A percentile compares a stretch with the other conserved stretches of the same genome.
Conservation (phyloP, 1,140 invertebrate genomes). For the Spodoptera frugiperda region DNA sequence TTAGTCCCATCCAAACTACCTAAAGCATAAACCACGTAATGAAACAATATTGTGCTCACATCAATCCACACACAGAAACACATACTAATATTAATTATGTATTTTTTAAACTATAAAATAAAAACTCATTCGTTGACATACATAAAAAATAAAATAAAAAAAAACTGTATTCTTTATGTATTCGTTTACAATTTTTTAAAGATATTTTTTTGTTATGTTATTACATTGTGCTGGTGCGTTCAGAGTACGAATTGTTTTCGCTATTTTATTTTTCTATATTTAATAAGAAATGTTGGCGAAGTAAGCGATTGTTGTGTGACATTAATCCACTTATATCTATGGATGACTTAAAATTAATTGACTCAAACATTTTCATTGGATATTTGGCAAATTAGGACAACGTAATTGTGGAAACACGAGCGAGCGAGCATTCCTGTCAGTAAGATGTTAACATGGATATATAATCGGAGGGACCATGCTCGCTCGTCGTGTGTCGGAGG, state of each 20-base stretch:
- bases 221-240: constrained; percentile 79
- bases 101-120: constrained; percentile 67
- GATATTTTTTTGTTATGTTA: constrained; percentile 67
- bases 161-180: constrained; percentile 60
- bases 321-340: constrained; percentile 73
- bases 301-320: constrained; percentile 71
- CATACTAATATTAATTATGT: constrained; percentile 68
- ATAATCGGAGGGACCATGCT: not conserved
- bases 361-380: constrained; percentile 74
- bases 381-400: constrained; percentile 72
- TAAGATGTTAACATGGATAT: not conserved
- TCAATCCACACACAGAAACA: constrained; percentile 69
- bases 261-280: constrained; percentile 66
- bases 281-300: constrained; percentile 69
- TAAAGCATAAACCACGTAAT: constrained; percentile 72
- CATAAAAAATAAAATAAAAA: constrained; percentile 69
- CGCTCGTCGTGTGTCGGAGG: constrained; percentile 18
- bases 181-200: constrained; percentile 51
- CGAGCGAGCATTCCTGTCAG: not conserved
- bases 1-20: constrained; percentile 69
- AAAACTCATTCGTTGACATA: constrained; percentile 64
- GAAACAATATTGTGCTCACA: constrained; percentile 76
- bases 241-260: constrained; percentile 65
- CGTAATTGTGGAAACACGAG: constrained; percentile 24
- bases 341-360: constrained; percentile 86